Conservation (phyloP, 2,113 vertebrate species). For the Dicerorhinus sumatrensis region DNA sequence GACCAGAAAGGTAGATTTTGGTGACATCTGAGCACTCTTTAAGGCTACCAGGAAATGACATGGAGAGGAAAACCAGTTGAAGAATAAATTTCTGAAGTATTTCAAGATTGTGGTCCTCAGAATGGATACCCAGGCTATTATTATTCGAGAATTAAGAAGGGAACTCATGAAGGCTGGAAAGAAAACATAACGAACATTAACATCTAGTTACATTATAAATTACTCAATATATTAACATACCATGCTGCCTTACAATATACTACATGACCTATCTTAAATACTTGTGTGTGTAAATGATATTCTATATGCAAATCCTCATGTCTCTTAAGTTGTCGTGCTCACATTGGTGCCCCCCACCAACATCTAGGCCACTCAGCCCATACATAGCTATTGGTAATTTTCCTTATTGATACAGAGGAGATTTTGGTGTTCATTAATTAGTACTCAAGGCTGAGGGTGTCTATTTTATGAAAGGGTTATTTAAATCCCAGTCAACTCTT, state of each 20-base stretch:
- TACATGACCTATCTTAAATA: not conserved
- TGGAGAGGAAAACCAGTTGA: not conserved
- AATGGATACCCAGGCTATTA: not conserved
- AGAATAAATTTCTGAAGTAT: not conserved
- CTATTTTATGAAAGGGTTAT: conserved; percentile 87
- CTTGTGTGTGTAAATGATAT: not conserved
- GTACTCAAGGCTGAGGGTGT: conserved; percentile 76
- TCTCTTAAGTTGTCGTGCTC: not conserved
- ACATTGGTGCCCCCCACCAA: fast-evolving
- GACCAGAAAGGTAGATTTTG: not conserved
- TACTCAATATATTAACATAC: not conserved
- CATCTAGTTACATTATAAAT: not conserved
- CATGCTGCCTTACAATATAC: not conserved
- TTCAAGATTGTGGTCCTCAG: not conserved
- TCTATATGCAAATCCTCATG: not conserved
- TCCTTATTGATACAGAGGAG: conserved; percentile 43
- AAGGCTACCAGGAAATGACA: not conserved
- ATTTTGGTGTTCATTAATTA: conserved; percentile 84
- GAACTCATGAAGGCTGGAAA: not conserved
- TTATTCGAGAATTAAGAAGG: not conserved
- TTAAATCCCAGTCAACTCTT: conserved; percentile 86
- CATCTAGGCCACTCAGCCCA: not conserved
- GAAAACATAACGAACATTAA: not conserved
- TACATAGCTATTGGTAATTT: conserved; percentile 44
- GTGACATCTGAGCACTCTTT: not conserved